Evolutionary conservation across 2,888 invertebrate genomes (phyloP).

Genomic region (Agrilus cyanescens): DNA sequence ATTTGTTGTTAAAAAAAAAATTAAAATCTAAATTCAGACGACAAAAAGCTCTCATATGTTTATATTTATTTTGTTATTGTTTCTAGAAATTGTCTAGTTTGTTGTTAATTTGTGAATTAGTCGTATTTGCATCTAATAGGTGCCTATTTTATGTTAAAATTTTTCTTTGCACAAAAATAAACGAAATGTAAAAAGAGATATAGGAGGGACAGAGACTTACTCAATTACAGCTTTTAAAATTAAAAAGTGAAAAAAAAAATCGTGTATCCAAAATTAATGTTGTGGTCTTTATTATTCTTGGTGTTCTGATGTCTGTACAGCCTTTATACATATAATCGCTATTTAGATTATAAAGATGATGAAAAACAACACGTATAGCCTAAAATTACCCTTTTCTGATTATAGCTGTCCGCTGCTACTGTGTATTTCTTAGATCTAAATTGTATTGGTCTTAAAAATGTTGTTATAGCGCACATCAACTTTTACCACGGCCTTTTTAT

Average conservation of each 20-base stretch:
- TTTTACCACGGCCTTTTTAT: no score
- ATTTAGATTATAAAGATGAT: background rate
- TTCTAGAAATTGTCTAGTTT: background rate
- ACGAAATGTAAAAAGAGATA: slow-evolving; percentile 14
- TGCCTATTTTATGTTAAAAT: slow-evolving; percentile 2
- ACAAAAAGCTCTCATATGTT: no score
- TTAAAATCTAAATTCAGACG: no score
- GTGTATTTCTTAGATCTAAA: no score
- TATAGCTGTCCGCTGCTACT: no score
- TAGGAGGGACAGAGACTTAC: slow-evolving; percentile 37
- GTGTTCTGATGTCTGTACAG: slow-evolving; percentile 8
- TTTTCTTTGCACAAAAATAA: slow-evolving; percentile 12
- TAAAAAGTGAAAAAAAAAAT: slow-evolving; percentile 16
- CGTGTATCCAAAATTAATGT: no score
- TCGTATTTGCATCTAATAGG: background rate
- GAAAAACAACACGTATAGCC: slow-evolving; percentile 3
- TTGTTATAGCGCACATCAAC: no score
- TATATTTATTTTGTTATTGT: slow-evolving; percentile 1
- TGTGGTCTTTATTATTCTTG: slow-evolving; percentile 15
- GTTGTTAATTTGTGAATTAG: background rate
- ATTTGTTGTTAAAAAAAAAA: no score
- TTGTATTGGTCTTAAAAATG: no score
- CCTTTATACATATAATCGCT: background rate
- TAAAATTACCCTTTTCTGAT: background rate
- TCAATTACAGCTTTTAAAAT: slow-evolving; percentile 13